Evolutionary conservation across 2,797 vertebrate genomes (phyloP).

Genomic region (Dicrostonyx torquatus): DNA sequence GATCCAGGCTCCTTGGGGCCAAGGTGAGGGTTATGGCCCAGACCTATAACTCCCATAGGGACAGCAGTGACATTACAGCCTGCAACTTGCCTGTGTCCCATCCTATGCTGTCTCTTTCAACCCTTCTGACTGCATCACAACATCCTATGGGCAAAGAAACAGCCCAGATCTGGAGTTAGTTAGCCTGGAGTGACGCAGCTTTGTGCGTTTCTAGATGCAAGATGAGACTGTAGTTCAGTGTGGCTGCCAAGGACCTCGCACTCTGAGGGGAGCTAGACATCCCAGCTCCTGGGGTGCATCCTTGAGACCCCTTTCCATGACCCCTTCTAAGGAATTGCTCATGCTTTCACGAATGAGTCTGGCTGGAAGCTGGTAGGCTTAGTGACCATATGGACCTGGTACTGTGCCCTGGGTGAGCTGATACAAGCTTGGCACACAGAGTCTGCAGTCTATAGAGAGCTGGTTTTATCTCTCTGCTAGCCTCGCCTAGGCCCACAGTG

Average conservation of each 20-base stretch:
- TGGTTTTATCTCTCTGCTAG: background rate
- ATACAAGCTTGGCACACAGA: background rate
- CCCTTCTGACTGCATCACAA: rapidly evolving
- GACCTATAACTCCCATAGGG: background rate
- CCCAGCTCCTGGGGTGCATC: background rate
- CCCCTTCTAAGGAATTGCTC: background rate
- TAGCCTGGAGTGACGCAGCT: background rate
- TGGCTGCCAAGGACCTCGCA: background rate
- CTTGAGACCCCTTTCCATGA: background rate
- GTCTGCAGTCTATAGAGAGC: rapidly evolving
- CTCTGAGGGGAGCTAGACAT: background rate
- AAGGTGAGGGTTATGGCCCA: background rate
- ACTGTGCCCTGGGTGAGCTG: background rate
- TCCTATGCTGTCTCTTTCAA: background rate
- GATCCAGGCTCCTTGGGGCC: rapidly evolving
- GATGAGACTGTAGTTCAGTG: background rate
- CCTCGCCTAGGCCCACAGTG: background rate
- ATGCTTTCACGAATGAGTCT: background rate
- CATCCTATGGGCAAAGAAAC: background rate
- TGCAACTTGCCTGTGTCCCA: background rate
- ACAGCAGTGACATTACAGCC: rapidly evolving
- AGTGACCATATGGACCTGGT: background rate
- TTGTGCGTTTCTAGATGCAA: background rate
- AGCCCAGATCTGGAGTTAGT: background rate
- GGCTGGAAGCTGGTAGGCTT: background rate